Evolutionary conservation across 2,113 vertebrate species (phyloP).

Genomic region (Chlamydotis undulata): DNA sequence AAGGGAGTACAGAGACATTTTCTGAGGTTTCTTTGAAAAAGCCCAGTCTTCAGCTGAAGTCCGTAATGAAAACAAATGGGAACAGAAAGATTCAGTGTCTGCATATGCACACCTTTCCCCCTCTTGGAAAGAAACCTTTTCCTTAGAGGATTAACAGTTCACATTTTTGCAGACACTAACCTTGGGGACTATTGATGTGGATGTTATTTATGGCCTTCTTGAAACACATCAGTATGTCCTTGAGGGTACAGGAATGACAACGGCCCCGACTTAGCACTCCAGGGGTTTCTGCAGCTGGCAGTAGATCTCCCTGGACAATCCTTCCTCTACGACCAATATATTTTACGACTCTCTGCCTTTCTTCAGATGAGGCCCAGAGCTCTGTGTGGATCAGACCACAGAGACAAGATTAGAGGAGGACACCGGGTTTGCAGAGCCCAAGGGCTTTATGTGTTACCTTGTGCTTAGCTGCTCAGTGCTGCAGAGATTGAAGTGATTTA

Average conservation of each 20-base stretch:
- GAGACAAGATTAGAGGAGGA: not conserved
- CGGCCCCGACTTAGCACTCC: not conserved
- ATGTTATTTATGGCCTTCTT: conserved; percentile 16
- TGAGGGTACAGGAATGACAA: not conserved
- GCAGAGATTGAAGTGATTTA: not conserved
- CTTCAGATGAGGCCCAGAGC: not conserved
- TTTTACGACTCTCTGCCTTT: not conserved
- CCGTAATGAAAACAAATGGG: not conserved
- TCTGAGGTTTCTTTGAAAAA: not conserved
- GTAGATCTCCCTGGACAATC: not conserved
- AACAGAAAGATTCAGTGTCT: not conserved
- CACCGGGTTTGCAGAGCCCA: not conserved
- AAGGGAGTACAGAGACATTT: not conserved
- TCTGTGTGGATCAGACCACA: not conserved
- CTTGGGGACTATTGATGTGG: not conserved
- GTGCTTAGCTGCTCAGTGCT: not conserved
- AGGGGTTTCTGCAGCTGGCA: not conserved
- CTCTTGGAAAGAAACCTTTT: not conserved
- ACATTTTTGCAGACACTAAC: not conserved
- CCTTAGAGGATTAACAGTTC: not conserved
- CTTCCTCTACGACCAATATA: not conserved
- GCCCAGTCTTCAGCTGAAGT: not conserved
- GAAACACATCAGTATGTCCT: not conserved
- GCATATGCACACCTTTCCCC: not conserved
- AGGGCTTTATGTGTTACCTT: not conserved